These are phyloP conservation scores for Aphelinus certus DNA, from an alignment of 1,140 invertebrate species.

Conservation along the genomic window DNA sequence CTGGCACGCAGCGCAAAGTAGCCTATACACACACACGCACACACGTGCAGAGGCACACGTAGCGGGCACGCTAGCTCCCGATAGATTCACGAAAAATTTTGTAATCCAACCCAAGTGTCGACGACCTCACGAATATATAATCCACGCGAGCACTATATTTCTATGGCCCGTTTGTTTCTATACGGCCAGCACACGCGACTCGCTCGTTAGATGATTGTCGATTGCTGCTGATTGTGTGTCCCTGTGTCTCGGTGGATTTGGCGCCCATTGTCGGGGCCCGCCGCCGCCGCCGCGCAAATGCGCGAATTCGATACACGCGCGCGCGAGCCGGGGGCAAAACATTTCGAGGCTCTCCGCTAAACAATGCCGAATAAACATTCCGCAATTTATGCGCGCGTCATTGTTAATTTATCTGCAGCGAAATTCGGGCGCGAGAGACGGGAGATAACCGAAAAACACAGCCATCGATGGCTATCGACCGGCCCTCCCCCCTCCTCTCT, in stretches of 20 bases:
- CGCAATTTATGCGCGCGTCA: too few relatives aligned
- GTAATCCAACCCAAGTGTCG: constrained; percentile 31
- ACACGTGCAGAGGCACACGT: not conserved
- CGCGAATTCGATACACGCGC: not conserved
- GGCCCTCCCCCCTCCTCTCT: too few relatives aligned
- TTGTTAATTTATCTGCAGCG: too few relatives aligned
- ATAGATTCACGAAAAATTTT: constrained; percentile 26
- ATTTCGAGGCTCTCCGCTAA: not conserved
- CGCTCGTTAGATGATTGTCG: constrained; percentile 24
- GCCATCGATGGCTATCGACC: too few relatives aligned
- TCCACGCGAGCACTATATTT: constrained; percentile 33
- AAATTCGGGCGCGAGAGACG: too few relatives aligned
- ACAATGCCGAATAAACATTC: not conserved
- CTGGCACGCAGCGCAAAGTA: constrained; percentile 41
- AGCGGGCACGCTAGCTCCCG: not conserved
- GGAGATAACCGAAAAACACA: too few relatives aligned
- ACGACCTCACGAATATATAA: constrained; percentile 46
- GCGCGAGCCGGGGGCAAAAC: not conserved
- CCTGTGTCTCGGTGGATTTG: constrained; percentile 9
- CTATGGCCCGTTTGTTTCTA: constrained; percentile 13
- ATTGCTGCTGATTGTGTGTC: constrained; percentile 15
- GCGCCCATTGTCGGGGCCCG: constrained; percentile 6
- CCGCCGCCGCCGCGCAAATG: not conserved
- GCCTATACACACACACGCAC: constrained; percentile 45
- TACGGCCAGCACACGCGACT: not conserved